Evolutionary conservation across 2,888 invertebrate species (phyloP).

Genomic region (Drosophila borborema): DNA sequence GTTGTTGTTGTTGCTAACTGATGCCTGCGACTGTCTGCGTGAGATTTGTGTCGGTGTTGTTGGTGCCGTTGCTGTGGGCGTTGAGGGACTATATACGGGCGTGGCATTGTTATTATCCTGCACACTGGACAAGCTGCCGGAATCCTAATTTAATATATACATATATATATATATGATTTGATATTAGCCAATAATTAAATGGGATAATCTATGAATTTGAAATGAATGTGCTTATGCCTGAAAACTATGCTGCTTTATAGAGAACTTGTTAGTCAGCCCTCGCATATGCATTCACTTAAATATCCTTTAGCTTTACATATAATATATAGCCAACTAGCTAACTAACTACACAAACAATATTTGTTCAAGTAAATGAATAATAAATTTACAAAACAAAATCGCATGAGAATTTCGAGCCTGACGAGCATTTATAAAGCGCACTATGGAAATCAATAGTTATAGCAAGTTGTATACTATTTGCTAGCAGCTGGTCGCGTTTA

Average conservation of each 20-base stretch:
- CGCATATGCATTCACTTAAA: background rate
- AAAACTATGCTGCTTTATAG: constrained; percentile 6
- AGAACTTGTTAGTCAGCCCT: background rate
- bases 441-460: background rate
- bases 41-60: constrained; percentile 57
- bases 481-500: constrained; percentile 3
- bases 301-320: background rate
- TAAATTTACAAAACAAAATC: background rate
- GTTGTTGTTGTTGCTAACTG: constrained; percentile 34
- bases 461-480: background rate
- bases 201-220: background rate
- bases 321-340: constrained; percentile 1
- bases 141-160: constrained; percentile 34
- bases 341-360: constrained; percentile 1
- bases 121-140: background rate
- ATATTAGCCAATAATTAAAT: background rate
- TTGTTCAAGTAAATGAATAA: background rate
- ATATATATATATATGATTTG: background rate
- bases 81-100: constrained; percentile 28
- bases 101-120: constrained; percentile 68
- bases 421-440: constrained; percentile 2
- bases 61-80: constrained; percentile 33
- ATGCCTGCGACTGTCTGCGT: constrained; percentile 63
- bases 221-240: background rate
- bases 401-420: background rate